Evolutionary conservation across 2,113 vertebrate genomes (phyloP).

Genomic region (Gambusia affinis): DNA sequence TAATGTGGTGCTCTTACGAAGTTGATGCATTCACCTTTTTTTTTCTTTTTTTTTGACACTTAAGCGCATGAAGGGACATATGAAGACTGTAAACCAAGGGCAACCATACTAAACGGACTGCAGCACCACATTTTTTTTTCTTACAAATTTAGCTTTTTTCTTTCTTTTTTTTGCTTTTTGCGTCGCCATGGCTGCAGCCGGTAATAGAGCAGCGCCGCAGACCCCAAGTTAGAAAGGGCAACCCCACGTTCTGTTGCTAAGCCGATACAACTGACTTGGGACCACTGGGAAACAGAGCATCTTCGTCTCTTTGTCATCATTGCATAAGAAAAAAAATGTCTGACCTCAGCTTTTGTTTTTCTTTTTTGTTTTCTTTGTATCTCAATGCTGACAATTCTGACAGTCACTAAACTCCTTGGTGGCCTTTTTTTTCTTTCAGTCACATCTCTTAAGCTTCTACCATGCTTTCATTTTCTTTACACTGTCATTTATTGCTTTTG

Average conservation of each 20-base stretch:
- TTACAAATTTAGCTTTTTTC: neutral
- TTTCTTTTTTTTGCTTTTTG: conserved; percentile 45
- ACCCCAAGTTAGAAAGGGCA: conserved; percentile 26
- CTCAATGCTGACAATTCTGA: conserved; percentile 65
- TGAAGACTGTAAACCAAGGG: conserved; percentile 81
- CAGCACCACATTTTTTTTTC: conserved; percentile 57
- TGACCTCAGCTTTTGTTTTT: conserved; percentile 65
- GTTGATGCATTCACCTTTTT: conserved; percentile 68
- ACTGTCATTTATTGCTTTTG: conserved; percentile 73
- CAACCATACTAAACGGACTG: conserved; percentile 63
- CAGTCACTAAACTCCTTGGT: conserved; percentile 77
- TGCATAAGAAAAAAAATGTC: conserved; percentile 17
- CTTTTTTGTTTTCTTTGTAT: conserved; percentile 18
- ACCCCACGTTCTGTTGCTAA: neutral
- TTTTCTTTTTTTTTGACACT: conserved; percentile 64
- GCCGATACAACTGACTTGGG: conserved; percentile 25
- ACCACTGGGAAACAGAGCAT: conserved; percentile 19
- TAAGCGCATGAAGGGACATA: conserved; percentile 82
- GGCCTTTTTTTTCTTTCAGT: conserved; percentile 69
- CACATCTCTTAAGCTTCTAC: conserved; percentile 46
- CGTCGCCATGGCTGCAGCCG: conserved; percentile 69
- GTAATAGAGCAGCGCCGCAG: conserved; percentile 27
- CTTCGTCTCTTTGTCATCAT: conserved; percentile 14
- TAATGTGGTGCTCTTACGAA: conserved; percentile 75
- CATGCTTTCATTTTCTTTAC: conserved; percentile 40